Percentiles rank a stretch among this genome's conserved stretches.
Evolutionary conservation across 2,888 invertebrate genomes (phyloP).

Genomic region (Esperia sulphurella): DNA sequence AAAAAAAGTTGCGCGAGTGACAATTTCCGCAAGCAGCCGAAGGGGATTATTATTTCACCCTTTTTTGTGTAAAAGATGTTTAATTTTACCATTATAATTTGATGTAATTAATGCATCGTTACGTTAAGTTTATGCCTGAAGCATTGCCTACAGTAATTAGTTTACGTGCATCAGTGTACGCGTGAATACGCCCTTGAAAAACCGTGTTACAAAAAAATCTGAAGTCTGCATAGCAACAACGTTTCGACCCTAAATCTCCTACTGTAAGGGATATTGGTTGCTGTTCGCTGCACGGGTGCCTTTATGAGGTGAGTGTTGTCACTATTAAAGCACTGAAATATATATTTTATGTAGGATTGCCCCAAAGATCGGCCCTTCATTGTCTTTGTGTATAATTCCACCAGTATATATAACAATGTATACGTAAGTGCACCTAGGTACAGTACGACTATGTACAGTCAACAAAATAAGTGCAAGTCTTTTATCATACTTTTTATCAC

Average conservation of each 20-base stretch:
- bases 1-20: constrained; percentile 31
- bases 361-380: constrained; percentile 1
- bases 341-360: not conserved
- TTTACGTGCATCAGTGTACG: constrained; percentile 32
- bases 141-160: constrained; percentile 20
- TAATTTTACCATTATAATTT: constrained; percentile 29
- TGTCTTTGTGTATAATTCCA: constrained; percentile 27
- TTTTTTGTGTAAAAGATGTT: constrained; percentile 40
- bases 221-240: constrained; percentile 76
- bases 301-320: constrained; percentile 53
- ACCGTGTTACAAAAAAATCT: constrained; percentile 61
- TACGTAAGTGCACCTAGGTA: not conserved
- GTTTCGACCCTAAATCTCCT: constrained; percentile 51
- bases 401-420: constrained; percentile 17
- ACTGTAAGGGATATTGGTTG: constrained; percentile 43
- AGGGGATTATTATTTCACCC: constrained; percentile 43
- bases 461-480: not conserved
- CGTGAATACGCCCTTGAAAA: constrained; percentile 71
- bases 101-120: constrained; percentile 22
- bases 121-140: constrained; percentile 23
- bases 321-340: constrained; percentile 6
- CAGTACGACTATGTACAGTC: not conserved
- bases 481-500: no score
- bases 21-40: constrained; percentile 38
- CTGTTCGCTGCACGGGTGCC: constrained; percentile 43